phyloP scores from a whole-genome alignment of 2,888 invertebrate genomes.

The Kryphioiulus occultus region DNA sequence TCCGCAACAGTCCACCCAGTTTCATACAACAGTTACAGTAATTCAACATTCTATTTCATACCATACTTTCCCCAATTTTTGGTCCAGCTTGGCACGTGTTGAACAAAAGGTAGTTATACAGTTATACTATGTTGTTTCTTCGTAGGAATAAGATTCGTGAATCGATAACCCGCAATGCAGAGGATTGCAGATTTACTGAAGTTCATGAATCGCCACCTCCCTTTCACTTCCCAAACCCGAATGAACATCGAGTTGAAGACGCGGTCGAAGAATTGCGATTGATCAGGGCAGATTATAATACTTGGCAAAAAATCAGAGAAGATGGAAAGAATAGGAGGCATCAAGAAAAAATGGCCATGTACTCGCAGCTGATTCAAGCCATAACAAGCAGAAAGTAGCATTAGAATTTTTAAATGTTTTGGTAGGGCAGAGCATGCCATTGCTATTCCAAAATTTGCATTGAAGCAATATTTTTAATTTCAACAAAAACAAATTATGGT shows the following conservation, averaged over 20 bases:
- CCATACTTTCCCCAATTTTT: not conserved
- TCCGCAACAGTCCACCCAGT: not conserved
- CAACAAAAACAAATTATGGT: not conserved
- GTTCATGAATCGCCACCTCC: not conserved
- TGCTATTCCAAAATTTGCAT: not conserved
- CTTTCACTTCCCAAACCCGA: not conserved
- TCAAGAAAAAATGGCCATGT: not conserved
- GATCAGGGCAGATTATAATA: not conserved
- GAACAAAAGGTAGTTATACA: too few species aligned
- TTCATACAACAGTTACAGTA: not conserved
- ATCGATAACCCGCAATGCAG: not conserved
- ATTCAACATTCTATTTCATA: not conserved
- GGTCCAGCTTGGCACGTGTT: too few species aligned
- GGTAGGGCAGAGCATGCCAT: not conserved
- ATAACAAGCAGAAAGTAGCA: not conserved
- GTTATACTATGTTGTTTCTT: not conserved
- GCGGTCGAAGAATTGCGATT: not conserved
- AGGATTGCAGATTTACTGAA: not conserved
- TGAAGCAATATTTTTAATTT: not conserved
- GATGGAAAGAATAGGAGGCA: not conserved
- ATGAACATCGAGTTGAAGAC: not conserved
- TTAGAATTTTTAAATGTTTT: not conserved
- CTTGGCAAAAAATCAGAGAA: constrained; percentile 26
- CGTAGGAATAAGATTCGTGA: not conserved
- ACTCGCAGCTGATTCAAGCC: not conserved